Base-by-base conservation (phyloP, 2,113 vertebrate species). In the Ailuropoda melanoleuca region DNA sequence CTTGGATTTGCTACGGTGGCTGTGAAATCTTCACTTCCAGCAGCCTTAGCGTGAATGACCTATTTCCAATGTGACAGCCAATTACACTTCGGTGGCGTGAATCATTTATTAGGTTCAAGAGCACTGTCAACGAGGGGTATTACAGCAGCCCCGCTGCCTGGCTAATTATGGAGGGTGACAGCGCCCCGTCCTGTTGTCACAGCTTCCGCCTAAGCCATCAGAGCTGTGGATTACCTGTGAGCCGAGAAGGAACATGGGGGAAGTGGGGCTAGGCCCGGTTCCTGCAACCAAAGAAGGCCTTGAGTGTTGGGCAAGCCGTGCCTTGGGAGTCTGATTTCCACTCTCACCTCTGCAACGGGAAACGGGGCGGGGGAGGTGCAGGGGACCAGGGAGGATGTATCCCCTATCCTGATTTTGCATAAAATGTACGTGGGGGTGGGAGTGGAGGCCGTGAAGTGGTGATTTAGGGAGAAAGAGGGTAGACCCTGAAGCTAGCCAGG, bases 21-120 rank as follows among this genome's bases (percentile, higher is more conserved):
- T 96, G 88, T 46, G 95, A 96, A 95, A 97, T 98, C 97, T 97
- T 88, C 96, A 95, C 96, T 97, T 93, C 90, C 94, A 90, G 96
- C 95, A 80, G 88, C 83, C 90, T 83, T 37, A 17, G 90, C 5
- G 26, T 48, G 1, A 93, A 85, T 98, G 98, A 98, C 98, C 98
- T 98, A 98, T 98, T 99, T 99, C 98, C 97, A 98, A 98, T 5
- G 34, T 97, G 98, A 98, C 97, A 98, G 98, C 90, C 95, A 89
- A 98, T 98, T 97, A 97, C 90, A 66, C 97, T 98, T 98, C 39
- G 84, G 93, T 66, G 85, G 70, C 2, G 86, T 98, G 98, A 98
- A 99, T 98, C 98, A 99, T 99, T 98, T 97, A 99, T 98, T 92
- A 96, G 96, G 97, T 93, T 96, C n/a, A 64, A 98, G 97, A 97